Evolutionary conservation across 2,888 invertebrate species (phyloP), one percentile per base, ranked within the genome.

Genomic region (Drosophila algonquin): DNA sequence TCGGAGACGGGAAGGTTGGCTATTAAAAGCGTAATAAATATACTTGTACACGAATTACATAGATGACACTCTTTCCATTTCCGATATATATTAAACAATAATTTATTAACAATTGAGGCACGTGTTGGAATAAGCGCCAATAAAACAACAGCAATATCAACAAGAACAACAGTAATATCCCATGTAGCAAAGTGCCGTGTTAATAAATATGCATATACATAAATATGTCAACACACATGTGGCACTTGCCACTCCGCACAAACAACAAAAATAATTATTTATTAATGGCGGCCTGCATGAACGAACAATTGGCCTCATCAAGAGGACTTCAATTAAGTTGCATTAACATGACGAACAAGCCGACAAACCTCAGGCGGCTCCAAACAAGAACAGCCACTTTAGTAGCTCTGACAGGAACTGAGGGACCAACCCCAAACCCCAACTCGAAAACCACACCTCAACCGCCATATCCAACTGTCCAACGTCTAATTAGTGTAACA

Each of bases 301-400:
- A 16, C 57, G 79, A 76, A 86, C 85, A 86, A 86, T 84, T 75
- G 80, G 74, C 74, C 65, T 76, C 85, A 84, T 84, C 85, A 86
- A 70, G 48, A 16, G 62, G 64, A 55, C 58, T 62, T 76, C 84
- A 85, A 88, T 85, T 84, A 86, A 77, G 74, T 71, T 77, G 75
- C 79, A 81, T 88, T 85, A 88, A 88, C 76, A 75, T 69, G 79
- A 75, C 76, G 70, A 73, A 67, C 72, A 70, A 52, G 60, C 76
- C 79, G 87, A 73, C 75, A 73, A 85, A 80, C 83, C 86, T 73
- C 82, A 77, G 32, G 56, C 50, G 32, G 3, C 21, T n/a, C 12
- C 12, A 63, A 59, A 12, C 35, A 35, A 35, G 35, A 35, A 35
- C 35, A 35, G 63, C 52, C 68, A 57, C 48, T 54, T 56, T 53